A percentile compares a stretch with the other conserved stretches of the same genome.
Conservation (phyloP, 1,140 invertebrate species). For the Himalopsyche phryganea region DNA sequence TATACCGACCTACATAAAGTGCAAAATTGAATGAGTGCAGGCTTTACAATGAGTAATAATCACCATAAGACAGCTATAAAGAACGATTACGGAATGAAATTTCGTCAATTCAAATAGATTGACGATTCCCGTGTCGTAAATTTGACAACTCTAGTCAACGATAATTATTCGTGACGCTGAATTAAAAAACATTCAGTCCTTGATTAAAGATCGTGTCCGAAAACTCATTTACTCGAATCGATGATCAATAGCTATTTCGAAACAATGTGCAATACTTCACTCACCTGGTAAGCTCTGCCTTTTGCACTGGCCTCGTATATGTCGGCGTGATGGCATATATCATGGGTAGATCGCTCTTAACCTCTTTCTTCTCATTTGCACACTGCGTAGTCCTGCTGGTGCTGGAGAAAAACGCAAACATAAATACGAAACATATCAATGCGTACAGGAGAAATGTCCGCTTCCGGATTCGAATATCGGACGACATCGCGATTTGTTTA, state of each 20-base stretch:
- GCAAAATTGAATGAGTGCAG: too few relatives aligned
- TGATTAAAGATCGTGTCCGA: conserved; percentile 32
- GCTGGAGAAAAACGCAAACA: conserved; percentile 7
- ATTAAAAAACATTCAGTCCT: conserved; percentile 25
- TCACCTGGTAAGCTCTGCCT: conserved; percentile 88
- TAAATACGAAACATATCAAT: neutral
- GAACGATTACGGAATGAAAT: too few relatives aligned
- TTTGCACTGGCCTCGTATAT: conserved; percentile 84
- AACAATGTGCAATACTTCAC: conserved; percentile 5
- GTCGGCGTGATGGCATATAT: conserved; percentile 94
- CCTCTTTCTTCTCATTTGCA: conserved; percentile 39
- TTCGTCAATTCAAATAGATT: too few relatives aligned
- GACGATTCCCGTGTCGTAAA: too few relatives aligned
- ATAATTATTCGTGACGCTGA: neutral
- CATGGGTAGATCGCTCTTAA: conserved; percentile 52
- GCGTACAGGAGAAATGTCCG: neutral
- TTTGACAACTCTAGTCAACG: too few relatives aligned
- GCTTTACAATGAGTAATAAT: too few relatives aligned
- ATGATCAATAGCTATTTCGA: conserved; percentile 14
- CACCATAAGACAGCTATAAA: too few relatives aligned
- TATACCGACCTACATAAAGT: too few relatives aligned
- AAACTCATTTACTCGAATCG: conserved; percentile 37
- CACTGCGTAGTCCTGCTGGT: conserved; percentile 17
- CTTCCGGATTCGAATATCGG: conserved; percentile 2
- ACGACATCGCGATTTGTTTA: neutral